Percentiles rank a stretch among this genome's conserved stretches.
These are phyloP conservation scores for Harpalus rufipes DNA, from an alignment of 2,888 invertebrate genomes.

Conservation along the genomic window DNA sequence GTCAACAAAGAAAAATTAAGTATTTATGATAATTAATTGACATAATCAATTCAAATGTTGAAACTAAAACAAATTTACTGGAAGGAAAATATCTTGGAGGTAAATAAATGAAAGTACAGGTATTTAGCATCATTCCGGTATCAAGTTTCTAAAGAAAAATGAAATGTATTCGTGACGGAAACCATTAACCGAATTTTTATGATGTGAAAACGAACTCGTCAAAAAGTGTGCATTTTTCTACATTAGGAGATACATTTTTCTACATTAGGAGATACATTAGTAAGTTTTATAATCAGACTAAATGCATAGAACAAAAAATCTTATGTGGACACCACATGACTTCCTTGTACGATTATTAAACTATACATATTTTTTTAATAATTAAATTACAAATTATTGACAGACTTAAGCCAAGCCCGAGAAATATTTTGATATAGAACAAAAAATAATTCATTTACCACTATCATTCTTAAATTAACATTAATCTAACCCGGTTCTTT, in stretches of 20 bases:
- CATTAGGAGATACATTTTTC: constrained; percentile 7
- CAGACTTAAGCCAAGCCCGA: too few relatives aligned
- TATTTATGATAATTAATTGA: constrained; percentile 16
- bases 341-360: too few relatives aligned
- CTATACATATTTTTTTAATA: too few relatives aligned
- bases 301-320: not conserved
- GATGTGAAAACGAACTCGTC: constrained; percentile 2
- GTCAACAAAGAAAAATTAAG: constrained; percentile 12
- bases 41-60: not conserved
- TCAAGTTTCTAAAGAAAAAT: constrained; percentile 13
- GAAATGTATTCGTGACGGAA: constrained; percentile 11
- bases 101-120: constrained; percentile 12
- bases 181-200: constrained; percentile 9
- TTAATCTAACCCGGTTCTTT: too few relatives aligned
- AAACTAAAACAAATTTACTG: not conserved
- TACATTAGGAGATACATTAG: constrained; percentile 19
- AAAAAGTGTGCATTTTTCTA: constrained; percentile 14
- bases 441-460: too few relatives aligned
- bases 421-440: too few relatives aligned
- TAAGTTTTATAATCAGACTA: not conserved
- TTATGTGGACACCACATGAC: too few relatives aligned
- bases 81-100: constrained; percentile 12
- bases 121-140: not conserved
- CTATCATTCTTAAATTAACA: too few relatives aligned
- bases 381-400: too few relatives aligned